Evolutionary conservation across 35 echinoderm and acorn worm genomes (phyloP).

Genomic region (Holothuria glaberrima): DNA sequence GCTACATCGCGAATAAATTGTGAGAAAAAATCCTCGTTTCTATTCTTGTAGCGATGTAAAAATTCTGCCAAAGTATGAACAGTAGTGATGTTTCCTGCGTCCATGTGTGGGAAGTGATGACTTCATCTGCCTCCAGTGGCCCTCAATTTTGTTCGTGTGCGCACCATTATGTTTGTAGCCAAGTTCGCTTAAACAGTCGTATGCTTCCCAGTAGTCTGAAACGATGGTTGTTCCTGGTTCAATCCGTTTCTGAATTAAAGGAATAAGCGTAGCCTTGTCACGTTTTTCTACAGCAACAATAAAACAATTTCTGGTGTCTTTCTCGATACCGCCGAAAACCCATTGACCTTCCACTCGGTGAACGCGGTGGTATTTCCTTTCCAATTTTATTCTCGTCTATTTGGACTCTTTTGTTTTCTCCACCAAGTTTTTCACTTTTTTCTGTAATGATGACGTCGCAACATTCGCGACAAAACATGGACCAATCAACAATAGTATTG

Average conservation of each 20-base stretch:
- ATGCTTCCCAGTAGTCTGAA: constrained; percentile 27
- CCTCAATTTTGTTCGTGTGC: no score
- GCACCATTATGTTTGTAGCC: constrained; percentile 13
- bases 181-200: not conserved
- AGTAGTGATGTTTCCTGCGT: not conserved
- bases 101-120: not conserved
- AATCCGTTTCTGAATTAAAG: constrained; percentile 31
- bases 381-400: no score
- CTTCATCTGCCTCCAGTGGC: constrained; percentile 39
- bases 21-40: not conserved
- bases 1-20: not conserved
- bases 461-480: no score
- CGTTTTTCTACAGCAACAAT: constrained; percentile 37
- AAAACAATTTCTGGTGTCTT: constrained; percentile 33
- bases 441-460: no score
- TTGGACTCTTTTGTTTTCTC: no score
- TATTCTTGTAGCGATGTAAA: not conserved
- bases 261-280: constrained; percentile 3
- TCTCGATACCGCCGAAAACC: constrained; percentile 47
- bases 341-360: constrained; percentile 39
- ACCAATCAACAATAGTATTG: no score
- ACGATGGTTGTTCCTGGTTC: constrained; percentile 6
- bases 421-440: no score
- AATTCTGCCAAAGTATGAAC: not conserved
- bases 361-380: constrained; percentile 17